Base-by-base conservation (phyloP, 2,888 invertebrate genomes). In the Bibio marci region DNA sequence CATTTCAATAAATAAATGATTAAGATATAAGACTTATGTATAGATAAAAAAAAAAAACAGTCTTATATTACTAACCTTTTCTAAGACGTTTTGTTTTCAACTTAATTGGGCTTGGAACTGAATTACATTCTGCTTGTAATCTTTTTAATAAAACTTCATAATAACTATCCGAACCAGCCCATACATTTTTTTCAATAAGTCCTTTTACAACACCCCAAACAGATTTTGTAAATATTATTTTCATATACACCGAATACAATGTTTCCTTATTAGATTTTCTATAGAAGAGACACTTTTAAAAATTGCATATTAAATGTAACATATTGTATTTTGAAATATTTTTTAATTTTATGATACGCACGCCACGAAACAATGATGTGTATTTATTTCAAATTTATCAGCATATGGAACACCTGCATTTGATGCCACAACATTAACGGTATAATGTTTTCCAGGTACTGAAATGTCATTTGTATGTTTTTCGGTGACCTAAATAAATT, bases 381-480 rank as follows among this genome's bases (percentile, higher is more conserved):
- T 76, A 35, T 73, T 65, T 35, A 87, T 81, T 54, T 74, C 79
- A 67, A 97, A 97, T 53, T 87, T 82, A 63, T 97, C 95, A 17
- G 90, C 87, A 64, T 95, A 97, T 4, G 97, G 95, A 54, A 97
- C 82, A 47, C 92, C 92, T 17, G 81, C 76, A 64, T 94, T 94
- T 43, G 77, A 73, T 43, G 80, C 79, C 52, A 87, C 85, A 45
- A 82, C 73, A 59, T 91, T 85, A 45, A 97, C 81, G 10, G 85
- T 76, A 66, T 94, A 95, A 46, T 85, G 65, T 49, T 75, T 70
- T 6, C 91, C 91, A 1, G 90, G 82, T 55, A 51, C 83, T 86
- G 56, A 82, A 83, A 30, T 79, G 77, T 53, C 82, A 71, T 80
- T 80, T 35, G 76, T 69, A 80, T 87, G 63, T 28, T 49, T 49